Evolutionary conservation across 2,888 invertebrate genomes (phyloP), one percentile per base, ranked within the genome.

Genomic region (Stenchaetothrips biformis): DNA sequence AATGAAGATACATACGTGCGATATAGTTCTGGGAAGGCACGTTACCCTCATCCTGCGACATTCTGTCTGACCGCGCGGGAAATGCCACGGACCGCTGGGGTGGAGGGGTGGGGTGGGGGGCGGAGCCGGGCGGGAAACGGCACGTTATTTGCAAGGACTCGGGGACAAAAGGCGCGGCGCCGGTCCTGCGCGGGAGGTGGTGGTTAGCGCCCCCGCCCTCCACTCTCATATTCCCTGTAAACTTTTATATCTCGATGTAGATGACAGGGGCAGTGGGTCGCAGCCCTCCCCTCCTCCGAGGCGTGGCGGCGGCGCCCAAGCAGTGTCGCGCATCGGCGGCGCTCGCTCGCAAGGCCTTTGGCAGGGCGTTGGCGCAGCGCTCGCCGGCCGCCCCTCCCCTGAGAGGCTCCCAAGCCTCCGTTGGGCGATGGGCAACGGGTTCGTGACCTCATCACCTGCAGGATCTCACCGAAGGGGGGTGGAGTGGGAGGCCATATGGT

Each of bases 1-100:
- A 59, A 59, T 59, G 59, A 59, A 59, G 59, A 59, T 59, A 59
- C 59, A 59, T 59, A 59, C 59, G 59, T 59, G 59, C 59, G 59
- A 59, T 59, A 59, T 59, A 59, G 18, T 59, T 59, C 59, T 59
- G 37, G 37, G 37, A 37, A 37, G 37, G 37, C 37, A 37, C 37
- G 37, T 37, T 37, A 37, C 37, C 37, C 37, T 37, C 37, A 37
- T 37, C 37, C 37, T 2, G 37, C 37, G 37, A 37, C 37, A 37
- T 37, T 37, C 37, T 37, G 37, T 37, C 37, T 37, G 37, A 37
- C 37, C 37, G 37, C 37, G 37, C 37, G 37, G 37, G 37, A 37
- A 37, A 37, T 37, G 37, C 37, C 37, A 37, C 37, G 37, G 37
- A 37, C 37, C 37, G 37, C 37, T 1, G 37, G 4, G 37, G 37